Base-by-base conservation (phyloP, 2,888 invertebrate species). In the Archaeoteleia sp. region DNA sequence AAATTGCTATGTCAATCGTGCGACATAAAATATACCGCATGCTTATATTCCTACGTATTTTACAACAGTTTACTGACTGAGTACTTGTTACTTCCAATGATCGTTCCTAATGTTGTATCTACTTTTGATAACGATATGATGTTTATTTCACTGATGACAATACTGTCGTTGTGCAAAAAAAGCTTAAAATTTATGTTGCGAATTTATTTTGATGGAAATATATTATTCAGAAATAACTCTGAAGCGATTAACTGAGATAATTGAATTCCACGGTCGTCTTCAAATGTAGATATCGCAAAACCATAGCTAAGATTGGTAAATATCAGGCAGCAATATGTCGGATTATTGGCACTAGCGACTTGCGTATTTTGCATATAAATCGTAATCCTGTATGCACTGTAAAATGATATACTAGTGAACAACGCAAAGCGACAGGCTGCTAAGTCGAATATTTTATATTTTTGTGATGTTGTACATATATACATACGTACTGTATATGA, bases 391-490 rank as follows among this genome's bases (percentile, higher is more conserved):
- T 55, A 29, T 51, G 61, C 45, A 55, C 45, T 6, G 23, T 25
- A 37, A 46, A 67, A 32, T 42, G 39, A 54, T 34, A 45, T 43
- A 67, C 43, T 67, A 67, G 67, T 67, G 62, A 62, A 62, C 62
- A 62, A 62, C 58, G 57, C 60, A 48, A 53, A 67, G 60, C 60
- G 65, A 72, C 67, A 70, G 65, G 68, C 68, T 67, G 51, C 54
- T 57, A 55, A 63, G 60, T 60, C 48, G 68, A 70, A 70, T 72
- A 73, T 74, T 67, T 76, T 73, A 74, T 79, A 79, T 77, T 78
- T 79, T 74, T 74, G 75, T 75, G 74, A 77, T 75, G 70, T 62
- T 79, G 78, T 78, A 78, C 72, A 78, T 78, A 78, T 45, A 67
- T 62, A 67, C 45, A 67, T 62, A 62, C 27, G n/a, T n/a, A n/a